Evolutionary conservation across 2,888 invertebrate genomes (phyloP).

Genomic region (Galerucella calmariensis): DNA sequence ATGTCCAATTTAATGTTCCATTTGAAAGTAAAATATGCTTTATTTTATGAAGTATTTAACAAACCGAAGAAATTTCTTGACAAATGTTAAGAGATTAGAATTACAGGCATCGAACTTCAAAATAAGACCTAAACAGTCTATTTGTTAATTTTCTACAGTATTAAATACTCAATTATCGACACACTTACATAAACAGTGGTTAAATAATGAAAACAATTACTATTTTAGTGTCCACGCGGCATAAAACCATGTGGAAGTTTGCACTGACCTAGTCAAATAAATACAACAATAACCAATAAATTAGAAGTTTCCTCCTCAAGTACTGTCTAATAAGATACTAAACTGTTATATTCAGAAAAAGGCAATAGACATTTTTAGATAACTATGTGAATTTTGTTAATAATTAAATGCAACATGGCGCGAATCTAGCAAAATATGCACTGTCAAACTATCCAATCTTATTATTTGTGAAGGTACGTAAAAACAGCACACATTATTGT

Average conservation of each 20-base stretch:
- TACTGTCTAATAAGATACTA: not conserved
- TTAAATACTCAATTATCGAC: not conserved
- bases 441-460: slow-evolving; percentile 59
- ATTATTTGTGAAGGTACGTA: slow-evolving; percentile 42
- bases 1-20: no score
- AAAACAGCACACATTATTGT: slow-evolving; percentile 32
- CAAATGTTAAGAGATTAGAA: not conserved
- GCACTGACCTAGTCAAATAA: slow-evolving; percentile 36
- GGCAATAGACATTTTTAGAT: slow-evolving; percentile 15
- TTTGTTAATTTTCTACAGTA: not conserved
- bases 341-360: slow-evolving; percentile 6
- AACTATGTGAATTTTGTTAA: slow-evolving; percentile 41
- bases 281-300: slow-evolving; percentile 21
- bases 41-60: not conserved
- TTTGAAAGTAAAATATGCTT: not conserved
- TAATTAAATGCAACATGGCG: slow-evolving; percentile 67
- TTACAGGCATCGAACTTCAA: not conserved
- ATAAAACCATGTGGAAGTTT: slow-evolving; percentile 57
- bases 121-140: not conserved
- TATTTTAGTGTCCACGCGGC: slow-evolving; percentile 58
- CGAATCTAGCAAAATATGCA: slow-evolving; percentile 64
- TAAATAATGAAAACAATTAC: slow-evolving; percentile 25
- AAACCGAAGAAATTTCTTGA: not conserved
- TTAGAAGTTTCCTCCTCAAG: slow-evolving; percentile 2
- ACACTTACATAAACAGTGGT: slow-evolving; percentile 3